Conservation (phyloP, 2,113 vertebrate genomes). For the Puffinus mauretanicus region DNA sequence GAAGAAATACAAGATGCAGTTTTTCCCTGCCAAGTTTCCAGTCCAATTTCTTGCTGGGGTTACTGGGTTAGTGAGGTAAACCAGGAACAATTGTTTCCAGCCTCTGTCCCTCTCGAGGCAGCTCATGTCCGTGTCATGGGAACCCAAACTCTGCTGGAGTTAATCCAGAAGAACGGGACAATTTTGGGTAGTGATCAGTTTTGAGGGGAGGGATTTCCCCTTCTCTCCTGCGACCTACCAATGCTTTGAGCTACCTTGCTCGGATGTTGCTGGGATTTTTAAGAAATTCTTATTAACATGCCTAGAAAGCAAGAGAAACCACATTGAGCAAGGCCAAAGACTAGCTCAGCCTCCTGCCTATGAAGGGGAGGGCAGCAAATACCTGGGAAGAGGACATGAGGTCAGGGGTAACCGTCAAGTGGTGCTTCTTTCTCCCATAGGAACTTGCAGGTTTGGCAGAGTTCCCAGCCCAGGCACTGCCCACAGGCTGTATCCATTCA, state of each 20-base stretch:
- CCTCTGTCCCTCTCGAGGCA: neutral
- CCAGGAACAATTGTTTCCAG: neutral
- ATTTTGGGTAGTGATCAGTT: neutral
- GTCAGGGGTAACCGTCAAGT: neutral
- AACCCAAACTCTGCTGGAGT: neutral
- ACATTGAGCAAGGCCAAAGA: neutral
- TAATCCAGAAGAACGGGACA: neutral
- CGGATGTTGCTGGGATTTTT: fast-evolving
- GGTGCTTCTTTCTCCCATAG: neutral
- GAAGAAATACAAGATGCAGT: neutral
- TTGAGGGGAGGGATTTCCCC: neutral
- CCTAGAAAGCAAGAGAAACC: neutral
- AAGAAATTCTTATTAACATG: neutral
- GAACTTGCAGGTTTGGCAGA: neutral
- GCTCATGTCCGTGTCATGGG: fast-evolving
- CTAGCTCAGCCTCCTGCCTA: neutral
- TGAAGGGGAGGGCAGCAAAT: neutral
- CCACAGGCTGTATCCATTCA: neutral
- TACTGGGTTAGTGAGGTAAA: fast-evolving
- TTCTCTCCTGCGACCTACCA: neutral
- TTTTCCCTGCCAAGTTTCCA: neutral
- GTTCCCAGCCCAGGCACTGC: neutral
- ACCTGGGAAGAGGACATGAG: neutral
- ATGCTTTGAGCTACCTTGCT: neutral
- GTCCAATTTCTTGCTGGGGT: neutral